Base-by-base conservation (phyloP, 2,888 invertebrate genomes). In the Drosophila nr. fundita region DNA sequence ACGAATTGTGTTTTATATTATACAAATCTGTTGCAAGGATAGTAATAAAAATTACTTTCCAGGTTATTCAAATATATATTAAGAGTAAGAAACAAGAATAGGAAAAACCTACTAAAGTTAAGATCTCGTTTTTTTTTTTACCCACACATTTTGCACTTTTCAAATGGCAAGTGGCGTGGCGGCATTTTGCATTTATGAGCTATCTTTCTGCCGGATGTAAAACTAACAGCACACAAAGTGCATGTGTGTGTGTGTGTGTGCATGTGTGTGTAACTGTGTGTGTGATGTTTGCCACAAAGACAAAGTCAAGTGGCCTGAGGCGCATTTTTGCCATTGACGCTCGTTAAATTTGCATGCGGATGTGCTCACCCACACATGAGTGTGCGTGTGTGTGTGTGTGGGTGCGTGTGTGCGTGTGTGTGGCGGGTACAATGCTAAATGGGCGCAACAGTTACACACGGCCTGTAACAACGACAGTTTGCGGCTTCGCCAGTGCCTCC, bases 291-390 rank as follows among this genome's bases (percentile, higher is more conserved):
- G 68, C 85, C 70, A 85, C 89, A 88, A 85, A 85, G 83, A 67
- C 75, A 80, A 72, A 65, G 82, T 65, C 73, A 83, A 89, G 84
- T 87, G 89, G 84, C 85, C 73, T 75, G 60, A 69, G 82, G 81
- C 78, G 72, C 68, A 75, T 80, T 88, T 88, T 80, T 52, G 76
- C 84, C 73, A 83, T 83, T 90, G 90, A 74, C 74, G 76, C 89
- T 90, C 84, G 90, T 86, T 90, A 90, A 90, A 89, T 90, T 86
- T 90, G 79, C 90, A 89, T 87, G 67, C 72, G 89, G 79, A 80
- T 77, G 65, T 75, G 68, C 57, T 55, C 27, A 27, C 36, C 18
- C 50, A 55, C 55, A 61, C 30, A 21, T 21, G 21, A 18, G 24
- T 52, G 18, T 24, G 24, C 48, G 18, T 24, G 58, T 57, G 50